Base-by-base conservation (phyloP, 2,113 vertebrate genomes). In the Edolisoma coerulescens region DNA sequence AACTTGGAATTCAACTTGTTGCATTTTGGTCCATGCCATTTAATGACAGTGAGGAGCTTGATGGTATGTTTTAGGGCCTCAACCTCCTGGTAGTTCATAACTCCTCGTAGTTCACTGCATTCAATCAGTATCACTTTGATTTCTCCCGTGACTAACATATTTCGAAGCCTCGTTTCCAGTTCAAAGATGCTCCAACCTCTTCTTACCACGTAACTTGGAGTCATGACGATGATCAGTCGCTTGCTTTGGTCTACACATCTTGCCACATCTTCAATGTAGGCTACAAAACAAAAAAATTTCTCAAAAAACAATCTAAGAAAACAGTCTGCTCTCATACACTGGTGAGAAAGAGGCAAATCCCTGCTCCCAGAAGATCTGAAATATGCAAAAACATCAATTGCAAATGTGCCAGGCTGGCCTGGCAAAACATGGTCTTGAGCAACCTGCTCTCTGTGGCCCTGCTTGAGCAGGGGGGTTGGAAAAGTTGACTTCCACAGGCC, bases 51-150 rank as follows among this genome's bases (percentile, higher is more conserved):
- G 94, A 99, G 98, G 89, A 99, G 99, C 97, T 99, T 99, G 96
- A 99, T 99, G 90, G 99, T 99, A 61, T 99, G 99, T 97, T 99
- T 99, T 69, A 99, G 99, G 32, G 99, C 99, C 97, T 99, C 99
- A 35, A 99, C 99, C 93, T 99, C 99, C 97, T 99, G 99, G 98
- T 99, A 99, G 98, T 99, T 99, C 98, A 99, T 99, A 97, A 99
- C 99, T 97, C 99, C 99, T 45, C 99, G 98, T 53, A 99, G 98
- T 97, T 99, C 99, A 87, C 99, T 99, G 92, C 99, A 99, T 97
- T 99, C 99, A 24, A 99, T 99, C 68, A 99, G 97, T 97, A 99
- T 99, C 92, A 99, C 99, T 98, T 99, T 99, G 96, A 99, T 99
- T 98, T 99, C 99, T 23, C 99, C 99, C 1, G 99, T 99, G 91